Base-by-base conservation (phyloP, 1,140 invertebrate genomes). In the Saccostrea glomerata region DNA sequence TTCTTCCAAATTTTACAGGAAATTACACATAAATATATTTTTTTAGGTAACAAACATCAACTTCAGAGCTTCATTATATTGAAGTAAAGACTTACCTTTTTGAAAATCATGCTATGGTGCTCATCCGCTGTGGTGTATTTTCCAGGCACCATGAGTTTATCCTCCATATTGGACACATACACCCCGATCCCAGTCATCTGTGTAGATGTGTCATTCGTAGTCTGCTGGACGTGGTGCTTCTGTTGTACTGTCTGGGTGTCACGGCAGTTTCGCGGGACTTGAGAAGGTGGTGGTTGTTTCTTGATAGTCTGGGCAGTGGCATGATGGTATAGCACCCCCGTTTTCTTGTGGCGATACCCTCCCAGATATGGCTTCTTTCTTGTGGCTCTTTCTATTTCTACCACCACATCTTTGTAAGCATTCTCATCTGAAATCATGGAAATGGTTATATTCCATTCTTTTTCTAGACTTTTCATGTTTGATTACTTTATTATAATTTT, bases 151-250 rank as follows among this genome's bases (percentile, higher is more conserved):
- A 95, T n/a, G 15, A 95, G 84, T 86, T 93, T 94, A 88, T 95
- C 94, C 15, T 92, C 83, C 54, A 92, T 90, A 77, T 93, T 94
- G 17, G 93, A 93, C 0, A 95, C 91, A 89, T 92, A 95, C 0
- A 95, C 92, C 1, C 95, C 95, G 60, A 95, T 93, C 60, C 93
- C 93, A 54, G 94, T 95, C 95, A 95, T 95, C 91, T 95, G 95
- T 20, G 95, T 95, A 56, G 92, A 92, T 30, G 92, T 95, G 73
- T 95, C 93, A 60, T 94, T 94, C 30, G 91, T 92, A 0, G 95
- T 95, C 89, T 95, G 95, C 88, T 94, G 93, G 20, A 88, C 85
- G 70, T 90, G 58, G 56, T 94, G 91, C 87, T 91, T 89, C 86
- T 93, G 92, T 86, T 95, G 90, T 15, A 93, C 91, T 11, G 95